A percentile compares a stretch with the other conserved stretches of the same genome.
Conservation (phyloP, 2,888 invertebrate species). For the Thymelicus lineola region DNA sequence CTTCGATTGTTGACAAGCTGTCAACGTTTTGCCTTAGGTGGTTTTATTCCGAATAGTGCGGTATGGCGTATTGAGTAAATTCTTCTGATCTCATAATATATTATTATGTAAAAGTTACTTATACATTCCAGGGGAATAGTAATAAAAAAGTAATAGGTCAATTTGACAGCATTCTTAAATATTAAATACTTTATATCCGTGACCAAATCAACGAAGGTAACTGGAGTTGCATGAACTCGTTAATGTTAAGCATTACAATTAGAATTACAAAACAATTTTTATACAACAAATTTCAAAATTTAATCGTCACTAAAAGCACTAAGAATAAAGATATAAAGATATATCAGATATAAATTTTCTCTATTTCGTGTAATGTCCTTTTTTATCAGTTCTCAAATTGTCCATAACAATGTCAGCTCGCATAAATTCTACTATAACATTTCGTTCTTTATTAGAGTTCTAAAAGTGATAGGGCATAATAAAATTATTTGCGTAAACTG, state of each 20-base stretch:
- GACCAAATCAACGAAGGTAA: too few relatives aligned
- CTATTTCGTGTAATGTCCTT: slow-evolving; percentile 1
- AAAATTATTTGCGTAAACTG: slow-evolving; percentile 52
- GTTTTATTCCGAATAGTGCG: slow-evolving; percentile 4
- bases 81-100: too few relatives aligned
- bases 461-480: slow-evolving; percentile 61
- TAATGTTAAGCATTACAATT: too few relatives aligned
- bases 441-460: slow-evolving; percentile 60
- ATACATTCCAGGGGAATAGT: too few relatives aligned
- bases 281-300: background rate
- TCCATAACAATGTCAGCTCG: slow-evolving; percentile 60
- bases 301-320: background rate
- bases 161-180: too few relatives aligned
- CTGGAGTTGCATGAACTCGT: too few relatives aligned
- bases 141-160: too few relatives aligned
- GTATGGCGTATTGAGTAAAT: background rate
- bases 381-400: slow-evolving; percentile 53
- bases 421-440: slow-evolving; percentile 60
- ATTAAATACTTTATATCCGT: too few relatives aligned
- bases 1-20: slow-evolving; percentile 19
- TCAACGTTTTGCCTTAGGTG: slow-evolving; percentile 26
- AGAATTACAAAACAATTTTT: too few relatives aligned
- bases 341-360: background rate
- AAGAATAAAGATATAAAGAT: too few relatives aligned
- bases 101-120: too few relatives aligned